phyloP scores from a whole-genome alignment of 35 echinoderm and acorn worm genomes.

The Anneissia japonica region DNA sequence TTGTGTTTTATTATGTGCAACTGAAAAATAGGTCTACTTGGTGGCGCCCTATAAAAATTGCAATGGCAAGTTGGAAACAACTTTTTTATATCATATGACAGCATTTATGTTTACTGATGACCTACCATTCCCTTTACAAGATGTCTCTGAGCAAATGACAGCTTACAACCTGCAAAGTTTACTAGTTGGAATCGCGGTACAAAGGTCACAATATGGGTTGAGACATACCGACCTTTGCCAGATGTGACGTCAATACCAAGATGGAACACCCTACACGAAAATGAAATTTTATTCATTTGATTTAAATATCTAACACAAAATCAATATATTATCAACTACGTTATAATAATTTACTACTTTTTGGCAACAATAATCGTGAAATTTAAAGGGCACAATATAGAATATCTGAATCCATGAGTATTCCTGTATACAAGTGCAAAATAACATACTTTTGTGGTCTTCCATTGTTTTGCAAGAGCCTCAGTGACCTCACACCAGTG shows the following conservation, averaged over 20 bases:
- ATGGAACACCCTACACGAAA: conserved; percentile 73
- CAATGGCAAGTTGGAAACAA: background rate
- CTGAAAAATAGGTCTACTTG: too few relatives aligned
- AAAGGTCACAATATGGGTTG: conserved; percentile 95
- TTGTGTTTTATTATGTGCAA: too few relatives aligned
- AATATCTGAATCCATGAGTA: too few relatives aligned
- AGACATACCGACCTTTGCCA: conserved; percentile 78
- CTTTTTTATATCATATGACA: background rate
- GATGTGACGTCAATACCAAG: conserved; percentile 87
- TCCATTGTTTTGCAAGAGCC: conserved; percentile 44
- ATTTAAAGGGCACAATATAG: too few relatives aligned
- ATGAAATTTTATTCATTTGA: too few relatives aligned
- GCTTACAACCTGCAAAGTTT: conserved; percentile 58
- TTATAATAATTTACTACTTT: too few relatives aligned
- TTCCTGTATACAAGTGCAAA: too few relatives aligned
- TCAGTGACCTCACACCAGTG: conserved; percentile 71
- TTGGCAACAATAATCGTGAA: too few relatives aligned
- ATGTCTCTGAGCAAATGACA: conserved; percentile 76
- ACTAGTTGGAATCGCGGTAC: conserved; percentile 95
- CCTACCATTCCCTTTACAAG: conserved; percentile 53
- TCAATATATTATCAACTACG: too few relatives aligned
- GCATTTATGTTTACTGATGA: background rate
- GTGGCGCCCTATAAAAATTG: background rate
- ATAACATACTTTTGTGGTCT: conserved; percentile 77
- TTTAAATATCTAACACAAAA: too few relatives aligned